Percentiles rank a stretch among this genome's conserved stretches.
These are phyloP conservation scores for Syrrhaptes paradoxus DNA, from an alignment of 2,113 vertebrate species.

Conservation along the genomic window DNA sequence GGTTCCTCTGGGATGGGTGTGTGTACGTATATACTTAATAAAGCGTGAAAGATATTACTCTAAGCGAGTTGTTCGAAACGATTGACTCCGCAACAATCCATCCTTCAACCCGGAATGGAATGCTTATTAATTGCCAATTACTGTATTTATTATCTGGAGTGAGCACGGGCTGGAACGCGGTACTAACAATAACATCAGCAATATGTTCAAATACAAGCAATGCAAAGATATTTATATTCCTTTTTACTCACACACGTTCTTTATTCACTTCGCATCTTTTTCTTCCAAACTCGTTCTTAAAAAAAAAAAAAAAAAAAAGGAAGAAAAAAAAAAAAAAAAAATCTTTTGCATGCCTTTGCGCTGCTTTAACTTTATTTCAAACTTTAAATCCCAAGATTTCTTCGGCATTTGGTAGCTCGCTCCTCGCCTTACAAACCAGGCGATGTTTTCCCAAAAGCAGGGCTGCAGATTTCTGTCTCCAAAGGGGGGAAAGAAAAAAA, in stretches of 20 bases:
- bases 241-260: not conserved
- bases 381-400: not conserved
- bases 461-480: not conserved
- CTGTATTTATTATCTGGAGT: not conserved
- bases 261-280: not conserved
- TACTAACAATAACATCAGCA: not conserved
- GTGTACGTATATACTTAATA: not conserved
- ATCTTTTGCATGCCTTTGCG: not conserved
- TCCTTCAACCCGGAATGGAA: not conserved
- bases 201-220: not conserved
- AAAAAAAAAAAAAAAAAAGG: not conserved
- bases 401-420: not conserved
- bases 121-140: conserved; percentile 42
- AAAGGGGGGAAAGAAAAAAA: not conserved
- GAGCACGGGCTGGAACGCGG: not conserved
- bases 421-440: not conserved
- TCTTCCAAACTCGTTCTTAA: not conserved
- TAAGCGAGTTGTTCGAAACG: not conserved
- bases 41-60: not conserved
- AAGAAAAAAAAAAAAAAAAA: not conserved
- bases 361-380: conserved; percentile 14
- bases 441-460: not conserved
- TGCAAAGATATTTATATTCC: not conserved
- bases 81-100: not conserved
- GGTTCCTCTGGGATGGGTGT: not conserved